A percentile compares a stretch with the other conserved stretches of the same genome.
These are phyloP conservation scores for Porites australiensis DNA, from an alignment of 64 coral and sea anemone species.

Conservation along the genomic window DNA sequence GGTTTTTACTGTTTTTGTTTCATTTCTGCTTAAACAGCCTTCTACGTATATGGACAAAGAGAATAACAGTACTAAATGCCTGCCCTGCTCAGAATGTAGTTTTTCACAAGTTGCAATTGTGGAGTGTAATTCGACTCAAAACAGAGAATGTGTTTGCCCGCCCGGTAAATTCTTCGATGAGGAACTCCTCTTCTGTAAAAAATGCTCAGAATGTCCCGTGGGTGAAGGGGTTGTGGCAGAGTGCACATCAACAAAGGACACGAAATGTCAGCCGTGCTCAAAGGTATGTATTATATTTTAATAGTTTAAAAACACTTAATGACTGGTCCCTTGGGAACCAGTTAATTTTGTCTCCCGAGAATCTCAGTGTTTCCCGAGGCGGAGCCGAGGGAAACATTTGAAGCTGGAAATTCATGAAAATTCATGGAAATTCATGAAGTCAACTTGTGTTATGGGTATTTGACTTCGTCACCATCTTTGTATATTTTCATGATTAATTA, in stretches of 20 bases:
- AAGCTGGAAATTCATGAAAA: too few relatives aligned
- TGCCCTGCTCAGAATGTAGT: background rate
- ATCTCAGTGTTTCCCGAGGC: too few relatives aligned
- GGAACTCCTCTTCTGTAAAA: background rate
- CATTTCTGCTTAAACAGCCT: background rate
- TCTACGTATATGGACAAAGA: background rate
- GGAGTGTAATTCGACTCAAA: background rate
- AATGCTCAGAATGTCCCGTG: background rate
- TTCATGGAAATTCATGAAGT: too few relatives aligned
- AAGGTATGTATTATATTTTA: background rate
- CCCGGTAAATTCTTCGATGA: background rate
- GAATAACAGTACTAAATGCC: background rate
- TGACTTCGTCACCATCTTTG: too few relatives aligned
- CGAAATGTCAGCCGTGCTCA: background rate
- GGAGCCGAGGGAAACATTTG: too few relatives aligned
- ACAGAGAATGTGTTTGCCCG: background rate
- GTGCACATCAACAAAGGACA: background rate
- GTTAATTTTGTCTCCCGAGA: too few relatives aligned
- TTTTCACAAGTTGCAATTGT: background rate
- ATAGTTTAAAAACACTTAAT: too few relatives aligned
- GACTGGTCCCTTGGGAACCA: too few relatives aligned
- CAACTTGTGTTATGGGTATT: too few relatives aligned
- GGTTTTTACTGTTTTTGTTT: background rate
- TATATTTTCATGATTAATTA: too few relatives aligned
- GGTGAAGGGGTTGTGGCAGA: background rate